Evolutionary conservation across 2,113 vertebrate genomes (phyloP).

Genomic region (Cyphomyrus discorhynchus): DNA sequence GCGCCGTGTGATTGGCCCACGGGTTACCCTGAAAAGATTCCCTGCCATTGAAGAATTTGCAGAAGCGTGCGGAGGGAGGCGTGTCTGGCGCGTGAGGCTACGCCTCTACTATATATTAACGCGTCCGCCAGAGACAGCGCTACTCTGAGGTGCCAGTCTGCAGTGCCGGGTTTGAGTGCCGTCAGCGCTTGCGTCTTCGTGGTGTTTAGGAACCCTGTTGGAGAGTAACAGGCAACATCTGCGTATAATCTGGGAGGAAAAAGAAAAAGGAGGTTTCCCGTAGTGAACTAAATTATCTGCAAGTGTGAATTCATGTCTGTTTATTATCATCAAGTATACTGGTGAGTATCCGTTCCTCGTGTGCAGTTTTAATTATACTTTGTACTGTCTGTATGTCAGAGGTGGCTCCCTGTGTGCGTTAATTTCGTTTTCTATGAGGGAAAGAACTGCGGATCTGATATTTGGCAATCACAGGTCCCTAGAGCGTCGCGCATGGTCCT

Average conservation of each 20-base stretch:
- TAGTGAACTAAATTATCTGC: conserved; percentile 37
- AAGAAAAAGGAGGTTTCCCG: conserved; percentile 12
- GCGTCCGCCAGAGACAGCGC: conserved; percentile 28
- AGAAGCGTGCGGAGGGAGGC: conserved; percentile 36
- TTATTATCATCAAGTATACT: conserved; percentile 48
- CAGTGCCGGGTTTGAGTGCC: not conserved
- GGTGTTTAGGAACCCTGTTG: not conserved
- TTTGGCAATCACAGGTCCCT: not conserved
- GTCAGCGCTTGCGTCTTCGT: not conserved
- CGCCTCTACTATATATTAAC: conserved; percentile 54
- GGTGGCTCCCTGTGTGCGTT: not conserved
- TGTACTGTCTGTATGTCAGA: not conserved
- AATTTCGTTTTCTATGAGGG: not conserved
- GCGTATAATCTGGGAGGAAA: not conserved
- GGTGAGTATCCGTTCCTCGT: conserved; percentile 48
- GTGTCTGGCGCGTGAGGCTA: conserved; percentile 37
- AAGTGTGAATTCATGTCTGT: conserved; percentile 65
- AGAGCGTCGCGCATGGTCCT: not conserved
- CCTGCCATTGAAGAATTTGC: conserved; percentile 54
- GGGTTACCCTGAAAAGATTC: not conserved
- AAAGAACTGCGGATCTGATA: not conserved
- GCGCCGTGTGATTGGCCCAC: conserved; percentile 47
- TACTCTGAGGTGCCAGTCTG: not conserved
- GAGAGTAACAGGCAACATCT: conserved; percentile 16
- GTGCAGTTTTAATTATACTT: not conserved